Evolutionary conservation across 2,113 vertebrate genomes (phyloP), one percentile per base, ranked within the genome.

Genomic region (Hemicordylus capensis): DNA sequence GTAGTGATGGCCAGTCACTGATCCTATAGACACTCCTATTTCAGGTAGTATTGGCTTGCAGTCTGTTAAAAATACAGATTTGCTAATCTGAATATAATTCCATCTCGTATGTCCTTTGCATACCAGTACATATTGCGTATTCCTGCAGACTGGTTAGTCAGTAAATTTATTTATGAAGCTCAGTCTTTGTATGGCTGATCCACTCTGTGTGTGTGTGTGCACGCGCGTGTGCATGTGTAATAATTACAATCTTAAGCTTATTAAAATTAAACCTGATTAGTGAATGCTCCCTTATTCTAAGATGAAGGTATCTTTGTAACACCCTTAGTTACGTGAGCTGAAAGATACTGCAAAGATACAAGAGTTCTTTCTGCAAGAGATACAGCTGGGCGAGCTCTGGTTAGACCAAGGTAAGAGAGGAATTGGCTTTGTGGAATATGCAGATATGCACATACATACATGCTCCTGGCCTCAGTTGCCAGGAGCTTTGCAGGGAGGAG

Each of bases 351-450:
- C 90, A 93, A 90, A 85, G 61, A 24, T 76, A 4, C 88, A 91
- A 14, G 89, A 95, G 42, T 75, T 89, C 82, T 92, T 90, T 85
- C 87, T 95, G 48, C 88, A 83, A 81, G 90, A 96, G 81, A 74
- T 26, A 61, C 75, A 67, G 56, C 84, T 91, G 82, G 89, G 91
- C 88, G 64, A 94, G 81, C 90, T 89, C 22, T 73, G 61, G 59
- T 85, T 92, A 85, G 86, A 81, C 42, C 93, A 31, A 94, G 92
- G 93, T 95, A 91, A 85, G 70, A 28, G 78, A 66, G 81, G 79
- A 24, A 70, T 79, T 83, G 39, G 24, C 8, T 73, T 80, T 79
- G 11, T 77, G 37, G 10, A 66, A 28, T 1, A 20, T 77, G 51
- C 34, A 46, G n/a, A 26, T 34, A 54, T 51, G 4, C 6, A 31